Percentiles rank a stretch among this genome's conserved stretches.
Evolutionary conservation across 2,888 invertebrate species (phyloP).

Genomic region (Nemotelus pantherinus): DNA sequence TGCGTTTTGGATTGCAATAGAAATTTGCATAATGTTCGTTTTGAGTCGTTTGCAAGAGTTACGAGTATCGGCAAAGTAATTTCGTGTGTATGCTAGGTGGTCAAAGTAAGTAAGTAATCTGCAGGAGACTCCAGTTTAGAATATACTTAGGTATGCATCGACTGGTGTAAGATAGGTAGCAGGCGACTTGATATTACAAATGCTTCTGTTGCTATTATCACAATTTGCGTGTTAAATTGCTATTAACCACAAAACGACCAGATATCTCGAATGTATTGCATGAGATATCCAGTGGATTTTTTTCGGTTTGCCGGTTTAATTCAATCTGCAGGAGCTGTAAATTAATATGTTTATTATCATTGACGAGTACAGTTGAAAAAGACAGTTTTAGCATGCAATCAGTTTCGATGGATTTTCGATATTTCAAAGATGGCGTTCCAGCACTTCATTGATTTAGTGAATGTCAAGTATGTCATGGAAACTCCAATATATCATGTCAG

Average conservation of each 20-base stretch:
- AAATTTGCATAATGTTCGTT: conserved; percentile 31
- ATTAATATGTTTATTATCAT: conserved; percentile 10
- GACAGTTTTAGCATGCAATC: background rate
- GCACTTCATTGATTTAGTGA: too few relatives aligned
- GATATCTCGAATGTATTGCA: conserved; percentile 6
- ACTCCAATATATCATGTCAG: too few relatives aligned
- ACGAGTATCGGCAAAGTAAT: background rate
- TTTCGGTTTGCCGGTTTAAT: background rate
- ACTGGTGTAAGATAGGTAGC: conserved; percentile 19
- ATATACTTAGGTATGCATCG: background rate
- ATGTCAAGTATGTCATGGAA: too few relatives aligned
- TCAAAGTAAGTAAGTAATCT: background rate
- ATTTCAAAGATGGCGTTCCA: too few relatives aligned
- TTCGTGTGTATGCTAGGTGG: background rate
- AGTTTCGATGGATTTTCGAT: too few relatives aligned
- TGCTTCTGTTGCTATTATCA: conserved; percentile 35
- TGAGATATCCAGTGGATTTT: background rate
- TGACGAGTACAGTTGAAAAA: background rate
- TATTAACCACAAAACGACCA: conserved; percentile 12
- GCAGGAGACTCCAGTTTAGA: background rate
- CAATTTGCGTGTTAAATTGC: conserved; percentile 37
- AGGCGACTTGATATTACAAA: background rate
- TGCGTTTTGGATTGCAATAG: conserved; percentile 20
- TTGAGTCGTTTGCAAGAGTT: background rate
- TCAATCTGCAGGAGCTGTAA: background rate